Conservation (phyloP, 2,888 invertebrate genomes). For the Stenolophus ochropezus region DNA sequence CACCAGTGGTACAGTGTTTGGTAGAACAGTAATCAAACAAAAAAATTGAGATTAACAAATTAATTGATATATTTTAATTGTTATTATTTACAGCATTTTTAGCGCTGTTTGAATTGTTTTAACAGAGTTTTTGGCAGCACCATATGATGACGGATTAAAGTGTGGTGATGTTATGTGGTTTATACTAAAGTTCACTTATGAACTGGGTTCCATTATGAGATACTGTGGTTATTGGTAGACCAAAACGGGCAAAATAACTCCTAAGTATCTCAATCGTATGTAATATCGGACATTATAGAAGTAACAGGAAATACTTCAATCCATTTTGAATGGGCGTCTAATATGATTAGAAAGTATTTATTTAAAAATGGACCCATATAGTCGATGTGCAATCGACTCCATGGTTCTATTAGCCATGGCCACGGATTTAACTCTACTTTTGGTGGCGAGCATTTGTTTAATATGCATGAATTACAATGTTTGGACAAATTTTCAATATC, state of each 20-base stretch:
- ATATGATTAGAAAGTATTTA: conserved; percentile 3
- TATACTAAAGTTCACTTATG: conserved; percentile 60
- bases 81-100: conserved; percentile 52
- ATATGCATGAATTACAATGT: conserved; percentile 57
- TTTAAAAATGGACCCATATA: conserved; percentile 17
- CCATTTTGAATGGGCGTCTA: conserved; percentile 58
- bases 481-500: conserved; percentile 56
- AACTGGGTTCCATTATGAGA: conserved; percentile 62
- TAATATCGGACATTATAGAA: conserved; percentile 14
- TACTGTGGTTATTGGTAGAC: conserved; percentile 60
- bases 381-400: conserved; percentile 64
- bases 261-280: conserved; percentile 54
- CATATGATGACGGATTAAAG: conserved; percentile 61
- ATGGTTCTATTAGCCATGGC: conserved; percentile 62
- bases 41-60: conserved; percentile 51
- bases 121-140: conserved; percentile 63
- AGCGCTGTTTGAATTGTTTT: conserved; percentile 62
- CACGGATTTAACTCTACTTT: conserved; percentile 58
- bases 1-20: conserved; percentile 58
- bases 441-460: conserved; percentile 47
- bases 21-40: conserved; percentile 61
- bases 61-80: conserved; percentile 47
- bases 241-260: conserved; percentile 60
- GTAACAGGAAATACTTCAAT: conserved; percentile 42
- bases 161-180: conserved; percentile 60